Percentiles rank a stretch among this genome's conserved stretches.
Conservation (phyloP, 1,140 invertebrate species). For the Trichogramma pretiosum region DNA sequence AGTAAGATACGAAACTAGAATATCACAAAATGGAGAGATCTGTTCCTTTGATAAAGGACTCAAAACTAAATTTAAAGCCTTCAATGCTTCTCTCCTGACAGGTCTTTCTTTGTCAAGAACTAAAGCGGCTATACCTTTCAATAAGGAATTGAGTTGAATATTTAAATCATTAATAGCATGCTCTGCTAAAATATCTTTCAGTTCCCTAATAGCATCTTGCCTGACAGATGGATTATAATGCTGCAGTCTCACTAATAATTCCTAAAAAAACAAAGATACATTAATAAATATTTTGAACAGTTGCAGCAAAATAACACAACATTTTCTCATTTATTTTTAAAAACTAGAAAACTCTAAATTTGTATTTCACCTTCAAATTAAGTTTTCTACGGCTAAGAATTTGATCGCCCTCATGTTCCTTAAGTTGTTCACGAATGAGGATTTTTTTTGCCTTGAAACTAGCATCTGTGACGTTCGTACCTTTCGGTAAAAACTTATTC, state of each 20-base stretch:
- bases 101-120: conserved; percentile 63
- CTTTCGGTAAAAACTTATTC: conserved; percentile 60
- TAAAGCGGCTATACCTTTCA: conserved; percentile 60
- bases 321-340: too few species aligned
- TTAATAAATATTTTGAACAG: conserved; percentile 5
- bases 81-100: conserved; percentile 59
- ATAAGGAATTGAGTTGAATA: conserved; percentile 55
- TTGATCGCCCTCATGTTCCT: conserved; percentile 50
- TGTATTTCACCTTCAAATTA: conserved; percentile 53
- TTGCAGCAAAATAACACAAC: too few species aligned
- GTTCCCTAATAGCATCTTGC: conserved; percentile 58
- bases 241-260: conserved; percentile 62
- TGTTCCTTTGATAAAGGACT: conserved; percentile 44
- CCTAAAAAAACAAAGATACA: conserved; percentile 44
- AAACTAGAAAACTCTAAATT: conserved; percentile 3
- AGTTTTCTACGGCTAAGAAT: conserved; percentile 64
- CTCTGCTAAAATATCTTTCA: conserved; percentile 58
- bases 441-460: conserved; percentile 84
- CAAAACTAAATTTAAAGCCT: conserved; percentile 58
- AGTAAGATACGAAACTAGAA: conserved; percentile 65
- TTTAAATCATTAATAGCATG: conserved; percentile 48
- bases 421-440: conserved; percentile 66
- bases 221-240: conserved; percentile 69
- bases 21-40: conserved; percentile 59
- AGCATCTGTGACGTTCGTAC: conserved; percentile 76